Base-by-base conservation (phyloP, 2,888 invertebrate genomes). In the Ophion costatus region DNA sequence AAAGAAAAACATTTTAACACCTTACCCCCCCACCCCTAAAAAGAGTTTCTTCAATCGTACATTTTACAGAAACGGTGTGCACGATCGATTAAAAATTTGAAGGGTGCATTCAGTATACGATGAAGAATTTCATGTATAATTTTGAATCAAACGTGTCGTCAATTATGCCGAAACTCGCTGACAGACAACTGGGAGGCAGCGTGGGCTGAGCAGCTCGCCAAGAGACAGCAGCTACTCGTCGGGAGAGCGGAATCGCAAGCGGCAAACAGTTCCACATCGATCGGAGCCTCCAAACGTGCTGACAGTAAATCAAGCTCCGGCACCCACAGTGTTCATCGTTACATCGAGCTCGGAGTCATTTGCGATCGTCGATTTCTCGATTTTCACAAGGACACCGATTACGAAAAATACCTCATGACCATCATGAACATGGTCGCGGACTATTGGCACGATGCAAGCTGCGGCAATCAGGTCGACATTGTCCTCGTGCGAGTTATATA, bases 361-460 rank as follows among this genome's bases (percentile, higher is more conserved):
- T 98, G 98, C 51, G 98, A 98, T 94, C 95, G 96, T 77, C 96
- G 96, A 88, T 98, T 98, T 97, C 96, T 97, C 82, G 96, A 97
- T 80, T 98, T 97, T 93, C 98, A 98, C 94, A 95, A 95, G 86
- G 95, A 96, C 89, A 96, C 96, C 88, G 97, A 97, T 91, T 95
- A 98, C 89, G 96, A 97, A 92, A 97, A 96, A 17, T 98, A 98
- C 93, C 95, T 98, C 61, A 95, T 98, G 69, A 98, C 98, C 64
- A 96, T 98, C 84, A 98, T 98, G 97, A 98, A 98, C 92, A 98
- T 98, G 97, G 98, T 95, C 94, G 96, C 97, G 2, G 96, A 96
- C 11, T 94, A 96, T 63, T 98, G 97, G 94, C 96, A 97, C 94
- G 97, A 98, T 90, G 97, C 97, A 11, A 97, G 96, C 77, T 97